Evolutionary conservation across 2,888 invertebrate genomes (phyloP).

Genomic region (Apoderus coryli): DNA sequence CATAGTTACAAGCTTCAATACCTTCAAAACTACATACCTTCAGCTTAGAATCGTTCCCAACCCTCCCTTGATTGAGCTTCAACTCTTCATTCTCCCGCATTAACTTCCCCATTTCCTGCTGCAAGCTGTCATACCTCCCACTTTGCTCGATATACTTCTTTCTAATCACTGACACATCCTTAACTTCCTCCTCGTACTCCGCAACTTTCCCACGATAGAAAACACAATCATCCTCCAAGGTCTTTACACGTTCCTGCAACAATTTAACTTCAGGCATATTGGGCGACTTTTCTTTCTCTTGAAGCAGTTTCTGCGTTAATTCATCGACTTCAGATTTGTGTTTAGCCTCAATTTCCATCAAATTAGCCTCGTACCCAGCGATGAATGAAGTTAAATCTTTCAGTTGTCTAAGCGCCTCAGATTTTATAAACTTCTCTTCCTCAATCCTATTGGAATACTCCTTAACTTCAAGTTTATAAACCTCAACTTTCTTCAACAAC

Average conservation of each 20-base stretch:
- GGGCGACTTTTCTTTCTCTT: too few species aligned
- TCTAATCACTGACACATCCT: constrained; percentile 24
- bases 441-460: constrained; percentile 11
- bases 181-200: constrained; percentile 23
- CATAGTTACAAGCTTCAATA: too few species aligned
- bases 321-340: too few species aligned
- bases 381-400: too few species aligned
- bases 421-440: constrained; percentile 10
- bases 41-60: too few species aligned
- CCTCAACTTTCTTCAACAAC: constrained; percentile 23
- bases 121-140: constrained; percentile 26
- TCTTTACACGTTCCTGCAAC: too few species aligned
- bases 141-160: constrained; percentile 28
- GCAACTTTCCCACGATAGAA: constrained; percentile 22
- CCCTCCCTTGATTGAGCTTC: too few species aligned
- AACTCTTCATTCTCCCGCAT: constrained; percentile 17
- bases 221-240: constrained; percentile 18
- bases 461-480: constrained; percentile 17
- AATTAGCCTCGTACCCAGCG: too few species aligned
- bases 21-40: too few species aligned
- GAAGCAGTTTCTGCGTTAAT: too few species aligned
- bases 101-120: constrained; percentile 24
- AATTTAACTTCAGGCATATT: too few species aligned
- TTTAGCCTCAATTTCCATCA: too few species aligned
- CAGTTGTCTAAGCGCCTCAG: constrained; percentile 9